Evolutionary conservation across 2,888 invertebrate genomes (phyloP), one percentile per base, ranked within the genome.

Genomic region (Chromoteleia sp.): DNA sequence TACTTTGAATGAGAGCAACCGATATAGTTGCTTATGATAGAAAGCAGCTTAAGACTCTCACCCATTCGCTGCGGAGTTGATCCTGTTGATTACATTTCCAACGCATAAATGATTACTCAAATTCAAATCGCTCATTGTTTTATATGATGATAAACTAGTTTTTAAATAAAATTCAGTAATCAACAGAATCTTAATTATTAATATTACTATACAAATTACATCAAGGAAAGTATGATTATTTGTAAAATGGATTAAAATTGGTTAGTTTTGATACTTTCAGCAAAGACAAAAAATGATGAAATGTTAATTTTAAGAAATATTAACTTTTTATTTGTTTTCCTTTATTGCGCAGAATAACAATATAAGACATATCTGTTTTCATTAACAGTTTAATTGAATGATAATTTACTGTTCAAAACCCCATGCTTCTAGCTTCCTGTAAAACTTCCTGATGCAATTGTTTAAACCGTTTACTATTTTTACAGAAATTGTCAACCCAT

Each of bases 401-500:
- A 4, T 25, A 25, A 25, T 25, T 25, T 25, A 25, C 25, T 25
- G 5, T 5, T 25, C 5, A 4, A 4, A 25, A 2, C 5, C 25
- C 25, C 5, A 25, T 4, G 5, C 25, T 0, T 87, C 87, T 67
- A 21, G 85, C 86, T 25, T 85, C 83, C 65, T 89, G 87, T 12
- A 84, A 5, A 0, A 87, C 83, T 48, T 88, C 83, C 7, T 87
- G 41, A 67, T 89, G 86, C 48, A 88, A 87, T 6, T 85, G 63
- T 59, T 88, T 78, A 85, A 87, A 90, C 5, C 84, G 84, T 12
- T 87, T 19, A 4, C 87, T 87, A 17, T 86, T 86, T 12, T 54
- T 79, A 3, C 87, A 86, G 5, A 88, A 83, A 21, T 84, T 78
- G 17, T 80, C 80, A 0, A 86, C 86, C 87, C 88, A 89, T 7